A percentile compares a stretch with the other conserved stretches of the same genome.
Evolutionary conservation across 2,113 vertebrate species (phyloP).

Genomic region (Potamarius usumacintae): DNA sequence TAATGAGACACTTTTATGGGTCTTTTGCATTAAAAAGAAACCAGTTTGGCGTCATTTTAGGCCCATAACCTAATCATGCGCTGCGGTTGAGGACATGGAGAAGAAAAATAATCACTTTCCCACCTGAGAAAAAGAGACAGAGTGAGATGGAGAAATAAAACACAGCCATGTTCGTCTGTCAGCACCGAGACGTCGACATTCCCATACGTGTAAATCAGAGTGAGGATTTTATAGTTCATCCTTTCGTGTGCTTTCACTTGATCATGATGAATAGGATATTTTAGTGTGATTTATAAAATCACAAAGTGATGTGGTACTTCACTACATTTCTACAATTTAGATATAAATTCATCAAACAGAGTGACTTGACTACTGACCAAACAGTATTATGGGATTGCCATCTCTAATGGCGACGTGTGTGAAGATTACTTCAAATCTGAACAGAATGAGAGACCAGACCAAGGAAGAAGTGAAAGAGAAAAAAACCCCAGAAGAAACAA

Average conservation of each 20-base stretch:
- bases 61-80: conserved; percentile 68
- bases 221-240: neutral
- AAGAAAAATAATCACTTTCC: conserved; percentile 63
- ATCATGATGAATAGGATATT: neutral
- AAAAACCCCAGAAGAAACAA: neutral
- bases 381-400: neutral
- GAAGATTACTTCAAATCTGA: neutral
- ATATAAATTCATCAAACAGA: neutral
- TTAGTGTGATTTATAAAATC: neutral
- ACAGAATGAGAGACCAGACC: neutral
- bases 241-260: neutral
- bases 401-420: neutral
- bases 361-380: neutral
- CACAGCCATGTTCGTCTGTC: neutral
- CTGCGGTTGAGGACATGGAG: conserved; percentile 55
- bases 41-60: conserved; percentile 64
- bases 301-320: neutral
- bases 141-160: neutral
- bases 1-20: conserved; percentile 79
- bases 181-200: neutral
- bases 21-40: conserved; percentile 60
- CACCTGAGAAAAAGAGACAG: conserved; percentile 42
- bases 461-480: neutral
- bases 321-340: neutral
- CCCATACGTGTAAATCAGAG: neutral